Base-by-base conservation (phyloP, 2,888 invertebrate genomes). In the Melangyna quadrimaculata region DNA sequence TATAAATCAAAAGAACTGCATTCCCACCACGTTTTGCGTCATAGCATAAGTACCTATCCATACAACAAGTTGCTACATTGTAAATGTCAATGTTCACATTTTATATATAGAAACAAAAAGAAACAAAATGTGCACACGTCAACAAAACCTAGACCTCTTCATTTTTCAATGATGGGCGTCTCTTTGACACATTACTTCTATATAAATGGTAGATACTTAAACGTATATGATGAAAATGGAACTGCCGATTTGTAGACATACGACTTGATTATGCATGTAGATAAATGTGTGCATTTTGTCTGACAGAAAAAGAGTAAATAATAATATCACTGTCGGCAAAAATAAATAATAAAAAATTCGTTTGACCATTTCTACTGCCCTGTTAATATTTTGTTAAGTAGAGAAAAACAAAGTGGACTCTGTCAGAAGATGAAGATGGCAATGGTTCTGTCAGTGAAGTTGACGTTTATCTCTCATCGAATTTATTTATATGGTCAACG, bases 131-230 rank as follows among this genome's bases (percentile, higher is more conserved):
- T 57, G 48, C 19, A 32, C 22, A 80, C 61, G 48, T 65, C 69
- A 73, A 77, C 71, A 61, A 81, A 59, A 72, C 72, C 59, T 78
- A 81, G 67, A 81, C 81, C 78, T 77, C 71, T 53, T 57, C 72
- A 78, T 53, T 53, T 61, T 57, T n/a, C 81, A 82, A 59, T 73
- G 73, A 73, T 69, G 78, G 72, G 67, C 14, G 48, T 40, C 24
- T 72, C 65, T 57, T 40, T 82, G 71, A 72, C 81, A 72, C 48
- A 65, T 72, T 14, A 45, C 63, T 45, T 37, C 59, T 45, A 43
- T 43, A 40, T 24, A 57, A 57, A 19, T 19, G 19, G 2, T 37
- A 19, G 10, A n/a, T n/a, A n/a, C n/a, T n/a, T 2, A 10, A 3
- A 19, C 5, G 51, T 51, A n/a, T 8, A 51, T 24, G 24, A 51